Conservation (phyloP, 2,888 invertebrate genomes). For the Agrotis clavis region DNA sequence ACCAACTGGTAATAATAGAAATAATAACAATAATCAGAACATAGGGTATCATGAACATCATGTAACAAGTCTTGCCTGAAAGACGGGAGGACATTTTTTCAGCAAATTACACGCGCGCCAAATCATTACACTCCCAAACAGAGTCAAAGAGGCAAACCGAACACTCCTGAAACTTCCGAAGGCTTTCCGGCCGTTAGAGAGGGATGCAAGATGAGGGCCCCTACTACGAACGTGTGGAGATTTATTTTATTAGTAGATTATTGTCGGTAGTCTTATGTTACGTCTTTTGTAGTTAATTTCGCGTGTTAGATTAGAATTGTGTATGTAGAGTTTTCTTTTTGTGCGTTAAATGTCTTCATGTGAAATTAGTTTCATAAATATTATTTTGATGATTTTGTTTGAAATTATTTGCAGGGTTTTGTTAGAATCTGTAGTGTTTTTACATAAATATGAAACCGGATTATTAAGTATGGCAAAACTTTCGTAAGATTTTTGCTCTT, state of each 20-base stretch:
- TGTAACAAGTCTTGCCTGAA: slow-evolving; percentile 74
- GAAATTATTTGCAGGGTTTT: not conserved
- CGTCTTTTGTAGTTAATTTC: not conserved
- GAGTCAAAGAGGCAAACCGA: slow-evolving; percentile 90
- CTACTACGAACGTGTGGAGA: slow-evolving; percentile 77
- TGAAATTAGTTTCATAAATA: not conserved
- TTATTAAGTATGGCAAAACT: not conserved
- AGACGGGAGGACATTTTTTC: slow-evolving; percentile 86
- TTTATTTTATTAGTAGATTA: slow-evolving; percentile 55
- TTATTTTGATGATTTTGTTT: not conserved
- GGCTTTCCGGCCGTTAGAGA: slow-evolving; percentile 83
- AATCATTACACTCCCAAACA: slow-evolving; percentile 91
- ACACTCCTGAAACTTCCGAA: slow-evolving; percentile 88
- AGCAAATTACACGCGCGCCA: slow-evolving; percentile 87
- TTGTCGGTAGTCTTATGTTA: slow-evolving; percentile 26
- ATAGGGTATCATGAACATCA: slow-evolving; percentile 71
- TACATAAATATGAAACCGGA: too few species aligned
- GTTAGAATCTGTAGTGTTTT: too few species aligned
- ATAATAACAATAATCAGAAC: slow-evolving; percentile 81
- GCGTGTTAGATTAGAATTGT: not conserved
- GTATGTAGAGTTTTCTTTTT: not conserved
- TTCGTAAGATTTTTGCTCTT: too few species aligned
- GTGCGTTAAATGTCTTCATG: not conserved
- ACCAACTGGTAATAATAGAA: slow-evolving; percentile 75
- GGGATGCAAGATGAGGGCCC: slow-evolving; percentile 72